These are phyloP conservation scores for Spatulosminthurus flaviceps DNA, from an alignment of 2,888 invertebrate species.

Conservation along the genomic window DNA sequence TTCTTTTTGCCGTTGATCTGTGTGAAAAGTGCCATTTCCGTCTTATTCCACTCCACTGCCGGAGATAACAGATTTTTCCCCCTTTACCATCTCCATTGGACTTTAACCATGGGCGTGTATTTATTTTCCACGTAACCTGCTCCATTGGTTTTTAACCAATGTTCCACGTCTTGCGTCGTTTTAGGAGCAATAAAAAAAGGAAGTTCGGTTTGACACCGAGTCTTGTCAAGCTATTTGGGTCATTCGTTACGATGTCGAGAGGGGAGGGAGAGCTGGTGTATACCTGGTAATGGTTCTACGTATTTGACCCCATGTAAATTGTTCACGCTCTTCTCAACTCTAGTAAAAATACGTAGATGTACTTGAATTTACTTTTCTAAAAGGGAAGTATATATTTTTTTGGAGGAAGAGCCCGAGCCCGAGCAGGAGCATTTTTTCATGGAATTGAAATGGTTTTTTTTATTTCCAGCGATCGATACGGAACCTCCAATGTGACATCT, in stretches of 20 bases:
- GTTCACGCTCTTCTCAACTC: too few relatives aligned
- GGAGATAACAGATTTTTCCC: neutral
- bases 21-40: constrained; percentile 18
- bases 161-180: neutral
- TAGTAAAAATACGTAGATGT: neutral
- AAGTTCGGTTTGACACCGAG: constrained; percentile 1
- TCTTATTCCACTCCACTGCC: neutral
- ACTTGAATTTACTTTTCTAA: too few relatives aligned
- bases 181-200: neutral
- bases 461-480: constrained; percentile 60
- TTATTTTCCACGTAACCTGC: neutral
- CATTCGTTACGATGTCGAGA: neutral
- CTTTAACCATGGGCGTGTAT: neutral
- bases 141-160: too few relatives aligned
- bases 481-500: constrained; percentile 63
- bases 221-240: neutral
- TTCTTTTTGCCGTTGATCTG: neutral
- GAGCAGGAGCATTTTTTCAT: neutral
- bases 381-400: too few relatives aligned
- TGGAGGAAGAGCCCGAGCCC: too few relatives aligned
- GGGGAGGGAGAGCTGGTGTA: neutral
- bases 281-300: too few relatives aligned
- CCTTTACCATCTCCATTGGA: too few relatives aligned
- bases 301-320: neutral
- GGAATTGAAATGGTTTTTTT: constrained; percentile 33